phyloP scores from a whole-genome alignment of 2,113 vertebrate genomes.

The Megaceryle torquata region DNA sequence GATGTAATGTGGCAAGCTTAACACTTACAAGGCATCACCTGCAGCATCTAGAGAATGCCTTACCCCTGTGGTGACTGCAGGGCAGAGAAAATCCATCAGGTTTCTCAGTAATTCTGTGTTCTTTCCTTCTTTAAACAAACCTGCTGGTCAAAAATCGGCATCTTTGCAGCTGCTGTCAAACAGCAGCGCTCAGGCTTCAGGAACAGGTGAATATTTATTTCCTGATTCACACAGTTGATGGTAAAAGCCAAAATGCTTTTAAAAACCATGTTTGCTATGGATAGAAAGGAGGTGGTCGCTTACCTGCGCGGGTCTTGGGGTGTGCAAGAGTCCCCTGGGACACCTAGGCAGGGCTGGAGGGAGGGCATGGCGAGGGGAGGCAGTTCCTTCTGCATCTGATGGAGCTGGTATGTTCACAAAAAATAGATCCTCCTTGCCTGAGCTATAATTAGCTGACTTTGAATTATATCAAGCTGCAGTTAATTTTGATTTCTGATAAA shows the following conservation, averaged over 20 bases:
- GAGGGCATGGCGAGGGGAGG: neutral
- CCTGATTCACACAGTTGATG: neutral
- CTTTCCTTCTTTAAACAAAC: neutral
- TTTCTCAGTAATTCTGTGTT: neutral
- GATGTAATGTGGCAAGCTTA: neutral
- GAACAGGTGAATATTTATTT: neutral
- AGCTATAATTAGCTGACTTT: neutral
- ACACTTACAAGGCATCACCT: neutral
- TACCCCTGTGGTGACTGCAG: accelerated
- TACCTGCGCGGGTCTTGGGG: neutral
- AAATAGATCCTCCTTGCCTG: neutral
- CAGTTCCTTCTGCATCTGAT: neutral
- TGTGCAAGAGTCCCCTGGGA: neutral
- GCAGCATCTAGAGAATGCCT: neutral
- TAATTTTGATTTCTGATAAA: constrained; percentile 50
- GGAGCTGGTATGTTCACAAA: neutral
- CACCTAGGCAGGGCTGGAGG: too few species aligned
- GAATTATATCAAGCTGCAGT: neutral
- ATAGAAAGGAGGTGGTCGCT: neutral
- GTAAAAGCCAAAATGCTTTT: neutral
- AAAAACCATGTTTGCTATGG: neutral
- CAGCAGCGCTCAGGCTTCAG: neutral
- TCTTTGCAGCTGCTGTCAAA: neutral
- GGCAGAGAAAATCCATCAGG: neutral
- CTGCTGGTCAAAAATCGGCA: accelerated